A percentile compares a stretch with the other conserved stretches of the same genome.
Evolutionary conservation across 2,888 invertebrate species (phyloP).

Genomic region (Papilio protenor): DNA sequence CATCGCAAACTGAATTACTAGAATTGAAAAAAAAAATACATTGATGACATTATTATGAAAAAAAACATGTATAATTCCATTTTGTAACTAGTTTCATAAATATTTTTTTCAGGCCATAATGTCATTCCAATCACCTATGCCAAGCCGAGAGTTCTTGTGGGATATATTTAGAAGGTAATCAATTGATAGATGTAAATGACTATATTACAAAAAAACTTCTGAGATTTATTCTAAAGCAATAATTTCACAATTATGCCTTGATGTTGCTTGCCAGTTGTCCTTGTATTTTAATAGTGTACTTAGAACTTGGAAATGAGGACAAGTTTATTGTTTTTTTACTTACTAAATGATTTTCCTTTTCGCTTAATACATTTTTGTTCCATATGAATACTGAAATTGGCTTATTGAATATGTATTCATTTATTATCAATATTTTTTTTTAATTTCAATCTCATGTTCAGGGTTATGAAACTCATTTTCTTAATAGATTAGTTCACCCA

Average conservation of each 20-base stretch:
- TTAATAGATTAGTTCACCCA: too few species aligned
- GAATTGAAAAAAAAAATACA: background rate
- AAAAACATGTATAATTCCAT: background rate
- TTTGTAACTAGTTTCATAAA: background rate
- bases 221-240: background rate
- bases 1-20: background rate
- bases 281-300: background rate
- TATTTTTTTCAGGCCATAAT: slow-evolving; percentile 57
- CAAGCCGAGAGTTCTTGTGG: slow-evolving; percentile 90
- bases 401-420: background rate
- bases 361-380: background rate
- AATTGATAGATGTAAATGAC: background rate
- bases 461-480: background rate
- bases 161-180: slow-evolving; percentile 90
- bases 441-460: background rate
- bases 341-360: background rate
- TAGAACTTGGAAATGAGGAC: background rate
- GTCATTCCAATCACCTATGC: slow-evolving; percentile 87
- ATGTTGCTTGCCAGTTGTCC: background rate
- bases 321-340: background rate
- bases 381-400: background rate
- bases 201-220: background rate
- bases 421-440: background rate
- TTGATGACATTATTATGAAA: background rate
- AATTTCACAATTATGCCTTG: background rate